These are phyloP conservation scores for Folsomia manolachei DNA, from an alignment of 2,888 invertebrate genomes.

Conservation along the genomic window DNA sequence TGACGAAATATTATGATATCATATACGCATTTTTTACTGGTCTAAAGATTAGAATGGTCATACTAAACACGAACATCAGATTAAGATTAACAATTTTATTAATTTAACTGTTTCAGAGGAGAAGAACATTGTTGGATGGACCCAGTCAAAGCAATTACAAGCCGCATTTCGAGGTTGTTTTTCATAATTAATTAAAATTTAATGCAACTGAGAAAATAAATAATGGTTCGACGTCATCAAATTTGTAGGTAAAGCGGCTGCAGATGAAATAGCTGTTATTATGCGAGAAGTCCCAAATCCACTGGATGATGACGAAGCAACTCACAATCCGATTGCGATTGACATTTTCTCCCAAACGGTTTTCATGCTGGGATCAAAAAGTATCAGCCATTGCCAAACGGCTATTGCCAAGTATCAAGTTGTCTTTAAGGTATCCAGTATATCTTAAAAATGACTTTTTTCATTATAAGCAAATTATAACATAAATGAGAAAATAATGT, in stretches of 20 bases:
- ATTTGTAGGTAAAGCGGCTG: conserved; percentile 72
- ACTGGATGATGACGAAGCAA: conserved; percentile 67
- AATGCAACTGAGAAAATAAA: no score
- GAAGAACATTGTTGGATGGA: conserved; percentile 47
- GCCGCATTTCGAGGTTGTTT: conserved; percentile 81
- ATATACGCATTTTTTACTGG: neutral
- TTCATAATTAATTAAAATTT: no score
- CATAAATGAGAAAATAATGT: no score
- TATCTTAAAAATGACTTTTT: neutral
- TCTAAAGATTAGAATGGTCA: no score
- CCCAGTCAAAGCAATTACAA: conserved; percentile 79
- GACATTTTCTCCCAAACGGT: conserved; percentile 96
- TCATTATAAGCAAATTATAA: neutral
- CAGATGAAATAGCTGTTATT: conserved; percentile 83
- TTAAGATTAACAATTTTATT: conserved; percentile 1
- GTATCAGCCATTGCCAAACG: conserved; percentile 96
- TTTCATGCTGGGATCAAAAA: conserved; percentile 89
- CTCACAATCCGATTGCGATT: conserved; percentile 86
- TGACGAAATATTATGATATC: neutral
- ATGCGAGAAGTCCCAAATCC: conserved; percentile 83
- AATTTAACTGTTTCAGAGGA: conserved; percentile 32
- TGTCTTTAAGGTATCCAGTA: conserved; percentile 74
- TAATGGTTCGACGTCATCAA: no score
- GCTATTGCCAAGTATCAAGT: conserved; percentile 96
- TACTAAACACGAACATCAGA: neutral